Base-by-base conservation (phyloP, 64 coral and sea anemone genomes). In the Stylophora pistillata region DNA sequence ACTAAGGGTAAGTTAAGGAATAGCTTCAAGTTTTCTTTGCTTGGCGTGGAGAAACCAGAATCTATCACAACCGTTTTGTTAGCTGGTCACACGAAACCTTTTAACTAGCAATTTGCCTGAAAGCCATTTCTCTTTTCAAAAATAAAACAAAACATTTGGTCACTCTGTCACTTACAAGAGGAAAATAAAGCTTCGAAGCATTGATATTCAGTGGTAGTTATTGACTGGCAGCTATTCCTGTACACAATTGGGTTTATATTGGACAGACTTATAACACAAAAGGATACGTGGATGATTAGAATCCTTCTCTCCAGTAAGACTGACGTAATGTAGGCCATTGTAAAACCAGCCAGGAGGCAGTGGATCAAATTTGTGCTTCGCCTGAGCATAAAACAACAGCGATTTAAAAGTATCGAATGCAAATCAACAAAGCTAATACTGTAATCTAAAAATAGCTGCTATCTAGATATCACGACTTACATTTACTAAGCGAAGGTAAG, bases 241-340 rank as follows among this genome's bases (percentile, higher is more conserved):
- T 29, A 85, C 30, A 27, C 15, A 54, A 52, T 18, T 55, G 6
- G 76, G 64, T 23, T 3, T 1, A 62, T 47, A 4, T 52, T 63
- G 53, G n/a, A n/a, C n/a, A n/a, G n/a, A n/a, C n/a, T n/a, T n/a
- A n/a, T 18, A 16, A 20, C 15, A 34, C 12, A 17, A 81, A 93
- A 96, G 94, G 94, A 96, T 96, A 96, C 94, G 41, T 27, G 94
- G 94, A 87, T 96, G 94, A 61, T 93, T 65, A 53, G 80, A 93
- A 69, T 82, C n/a, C 58, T 96, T 96, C 2, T 93, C 94, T 47
- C 94, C 94, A 75, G 91, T 93, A 53, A 96, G 87, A 56, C 91
- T 96, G 47, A 96, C 94, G 33, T 93, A 96, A n/a, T 92, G 72
- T 72, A 71, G 85, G 33, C 94, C 94, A 85, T 89, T 96, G 91